Conservation (phyloP, 2,888 invertebrate genomes). For the Hypomecis punctinalis region DNA sequence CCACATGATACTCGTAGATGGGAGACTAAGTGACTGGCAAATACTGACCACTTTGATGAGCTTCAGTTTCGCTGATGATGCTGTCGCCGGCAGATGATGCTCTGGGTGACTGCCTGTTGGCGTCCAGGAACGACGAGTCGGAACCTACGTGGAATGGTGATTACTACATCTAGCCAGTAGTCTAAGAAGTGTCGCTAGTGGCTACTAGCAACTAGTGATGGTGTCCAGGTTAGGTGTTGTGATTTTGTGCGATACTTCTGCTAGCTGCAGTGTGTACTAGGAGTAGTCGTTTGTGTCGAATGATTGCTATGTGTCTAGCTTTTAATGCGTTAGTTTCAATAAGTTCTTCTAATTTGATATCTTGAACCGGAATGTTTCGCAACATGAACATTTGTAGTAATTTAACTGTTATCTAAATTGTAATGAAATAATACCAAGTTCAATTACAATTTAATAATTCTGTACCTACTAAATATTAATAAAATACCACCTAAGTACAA, state of each 20-base stretch:
- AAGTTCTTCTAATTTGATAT: no score
- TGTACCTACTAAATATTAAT: no score
- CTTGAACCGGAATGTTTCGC: no score
- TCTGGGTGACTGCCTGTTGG: conserved; percentile 77
- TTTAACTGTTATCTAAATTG: no score
- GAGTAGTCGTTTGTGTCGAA: neutral
- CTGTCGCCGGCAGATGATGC: conserved; percentile 81
- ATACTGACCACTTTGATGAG: conserved; percentile 82
- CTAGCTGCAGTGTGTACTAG: neutral
- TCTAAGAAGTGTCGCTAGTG: conserved; percentile 3
- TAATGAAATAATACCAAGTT: no score
- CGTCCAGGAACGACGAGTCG: conserved; percentile 79
- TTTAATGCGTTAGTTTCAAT: neutral
- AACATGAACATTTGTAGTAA: no score
- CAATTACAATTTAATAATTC: no score
- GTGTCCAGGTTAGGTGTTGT: neutral
- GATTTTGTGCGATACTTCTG: conserved; percentile 1
- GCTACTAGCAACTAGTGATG: neutral
- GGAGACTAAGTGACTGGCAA: conserved; percentile 14
- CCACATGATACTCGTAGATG: neutral
- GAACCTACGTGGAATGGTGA: conserved; percentile 68
- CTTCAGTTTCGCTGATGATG: conserved; percentile 78
- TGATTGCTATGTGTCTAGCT: conserved; percentile 9
- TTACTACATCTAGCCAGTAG: conserved; percentile 39
- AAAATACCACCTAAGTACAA: no score